These are phyloP conservation scores for Heteromyza rotundicornis DNA, from an alignment of 2,888 invertebrate genomes.

Conservation along the genomic window DNA sequence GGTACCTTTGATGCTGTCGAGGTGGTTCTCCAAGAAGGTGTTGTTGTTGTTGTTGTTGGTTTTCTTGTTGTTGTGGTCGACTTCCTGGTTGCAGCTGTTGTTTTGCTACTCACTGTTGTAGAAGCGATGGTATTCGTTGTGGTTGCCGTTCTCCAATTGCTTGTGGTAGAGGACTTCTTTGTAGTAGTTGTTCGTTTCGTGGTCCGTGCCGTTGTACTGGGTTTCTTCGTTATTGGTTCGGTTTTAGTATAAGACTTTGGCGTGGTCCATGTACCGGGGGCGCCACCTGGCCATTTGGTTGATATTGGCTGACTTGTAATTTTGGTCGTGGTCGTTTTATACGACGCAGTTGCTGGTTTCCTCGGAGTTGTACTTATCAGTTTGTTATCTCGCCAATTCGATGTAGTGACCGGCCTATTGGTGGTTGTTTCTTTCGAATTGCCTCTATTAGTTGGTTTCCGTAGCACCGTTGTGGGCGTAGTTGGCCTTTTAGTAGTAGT, in stretches of 20 bases:
- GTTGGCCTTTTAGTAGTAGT: slow-evolving; percentile 13
- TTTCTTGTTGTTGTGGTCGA: slow-evolving; percentile 13
- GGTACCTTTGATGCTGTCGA: slow-evolving; percentile 7
- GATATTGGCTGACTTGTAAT: no score
- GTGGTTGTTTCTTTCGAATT: slow-evolving; percentile 17
- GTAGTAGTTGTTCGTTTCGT: slow-evolving; percentile 11
- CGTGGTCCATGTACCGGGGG: no score
- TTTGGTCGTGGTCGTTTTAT: no score
- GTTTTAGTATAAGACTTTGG: no score
- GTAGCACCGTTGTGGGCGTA: slow-evolving; percentile 12
- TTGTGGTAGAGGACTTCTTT: background rate
- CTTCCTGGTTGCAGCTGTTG: background rate
- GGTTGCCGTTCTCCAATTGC: background rate
- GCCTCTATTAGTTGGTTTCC: slow-evolving; percentile 8
- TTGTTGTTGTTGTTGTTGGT: slow-evolving; percentile 14
- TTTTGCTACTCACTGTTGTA: no score
- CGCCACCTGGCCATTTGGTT: no score
- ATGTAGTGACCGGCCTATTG: slow-evolving; percentile 6
- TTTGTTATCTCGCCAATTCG: background rate
- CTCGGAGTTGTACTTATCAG: no score
- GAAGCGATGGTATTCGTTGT: background rate
- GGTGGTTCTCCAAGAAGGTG: slow-evolving; percentile 5
- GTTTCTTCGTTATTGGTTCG: background rate
- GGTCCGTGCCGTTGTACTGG: slow-evolving; percentile 20
- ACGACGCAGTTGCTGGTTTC: no score